Conservation (phyloP, 2,888 invertebrate species). For the Epirrhoe tristata region DNA sequence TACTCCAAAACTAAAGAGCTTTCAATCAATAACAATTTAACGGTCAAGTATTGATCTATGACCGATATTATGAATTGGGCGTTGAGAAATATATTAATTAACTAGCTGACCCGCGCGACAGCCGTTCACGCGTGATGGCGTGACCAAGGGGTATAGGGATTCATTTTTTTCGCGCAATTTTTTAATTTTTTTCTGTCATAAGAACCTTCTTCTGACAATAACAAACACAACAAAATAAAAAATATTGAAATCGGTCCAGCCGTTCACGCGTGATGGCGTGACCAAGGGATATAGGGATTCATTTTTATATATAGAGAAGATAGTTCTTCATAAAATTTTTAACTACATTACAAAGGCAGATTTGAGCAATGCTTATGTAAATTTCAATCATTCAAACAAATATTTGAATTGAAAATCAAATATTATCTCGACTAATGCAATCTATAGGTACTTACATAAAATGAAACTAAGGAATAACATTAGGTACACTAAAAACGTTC, state of each 20-base stretch:
- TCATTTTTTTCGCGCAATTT: too few relatives aligned
- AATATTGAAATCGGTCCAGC: too few relatives aligned
- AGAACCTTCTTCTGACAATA: too few relatives aligned
- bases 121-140: too few relatives aligned
- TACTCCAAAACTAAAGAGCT: conserved; percentile 47
- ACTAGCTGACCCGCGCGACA: too few relatives aligned
- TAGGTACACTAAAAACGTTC: background rate
- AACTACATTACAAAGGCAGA: conserved; percentile 21
- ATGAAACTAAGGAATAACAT: background rate
- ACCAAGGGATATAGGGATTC: too few relatives aligned
- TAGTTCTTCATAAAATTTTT: background rate
- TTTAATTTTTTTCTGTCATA: too few relatives aligned
- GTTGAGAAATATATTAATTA: conserved; percentile 26
- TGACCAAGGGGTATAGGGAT: too few relatives aligned
- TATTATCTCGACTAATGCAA: background rate
- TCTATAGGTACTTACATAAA: background rate
- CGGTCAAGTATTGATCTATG: conserved; percentile 52
- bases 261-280: too few relatives aligned
- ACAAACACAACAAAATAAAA: too few relatives aligned
- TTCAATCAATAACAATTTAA: conserved; percentile 57
- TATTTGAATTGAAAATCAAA: background rate
- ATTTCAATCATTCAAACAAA: background rate
- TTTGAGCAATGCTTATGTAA: conserved; percentile 7
- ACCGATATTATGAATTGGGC: conserved; percentile 57
- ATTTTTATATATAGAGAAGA: too few relatives aligned